These are phyloP conservation scores for Murina feae DNA, from an alignment of 2,113 vertebrate genomes.

Conservation along the genomic window DNA sequence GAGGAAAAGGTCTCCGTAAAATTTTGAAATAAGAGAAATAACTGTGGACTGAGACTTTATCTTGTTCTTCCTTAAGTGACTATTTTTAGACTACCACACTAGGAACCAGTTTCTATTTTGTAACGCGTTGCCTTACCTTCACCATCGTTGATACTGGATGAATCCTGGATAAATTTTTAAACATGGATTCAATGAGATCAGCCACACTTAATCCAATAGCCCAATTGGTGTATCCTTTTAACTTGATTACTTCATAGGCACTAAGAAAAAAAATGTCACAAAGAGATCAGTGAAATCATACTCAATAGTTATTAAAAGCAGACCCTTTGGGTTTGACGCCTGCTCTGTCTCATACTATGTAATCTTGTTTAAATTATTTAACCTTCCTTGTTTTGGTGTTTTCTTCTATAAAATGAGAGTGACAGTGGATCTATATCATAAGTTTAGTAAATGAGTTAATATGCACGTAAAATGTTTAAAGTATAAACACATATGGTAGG, in stretches of 20 bases:
- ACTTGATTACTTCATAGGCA: slow-evolving; percentile 97
- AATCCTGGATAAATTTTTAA: slow-evolving; percentile 91
- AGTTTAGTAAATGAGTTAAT: background rate
- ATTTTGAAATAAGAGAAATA: background rate
- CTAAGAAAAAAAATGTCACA: slow-evolving; percentile 72
- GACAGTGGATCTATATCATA: background rate
- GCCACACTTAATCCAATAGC: slow-evolving; percentile 97
- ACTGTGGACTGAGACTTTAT: background rate
- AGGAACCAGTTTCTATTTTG: background rate
- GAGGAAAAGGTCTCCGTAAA: background rate
- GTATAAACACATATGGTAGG: background rate
- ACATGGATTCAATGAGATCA: slow-evolving; percentile 91
- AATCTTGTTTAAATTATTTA: background rate
- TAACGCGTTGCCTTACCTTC: slow-evolving; percentile 82
- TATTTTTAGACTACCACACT: background rate
- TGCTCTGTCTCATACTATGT: background rate
- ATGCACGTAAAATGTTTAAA: background rate
- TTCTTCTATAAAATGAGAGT: background rate
- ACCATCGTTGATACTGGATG: slow-evolving; percentile 97
- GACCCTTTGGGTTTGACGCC: background rate
- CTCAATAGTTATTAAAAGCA: background rate
- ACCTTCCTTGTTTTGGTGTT: background rate
- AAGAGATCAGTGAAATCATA: background rate
- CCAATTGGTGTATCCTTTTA: slow-evolving; percentile 99
- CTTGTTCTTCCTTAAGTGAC: background rate